Conservation (phyloP, 1,140 invertebrate genomes). For the Babylonia areolata region DNA sequence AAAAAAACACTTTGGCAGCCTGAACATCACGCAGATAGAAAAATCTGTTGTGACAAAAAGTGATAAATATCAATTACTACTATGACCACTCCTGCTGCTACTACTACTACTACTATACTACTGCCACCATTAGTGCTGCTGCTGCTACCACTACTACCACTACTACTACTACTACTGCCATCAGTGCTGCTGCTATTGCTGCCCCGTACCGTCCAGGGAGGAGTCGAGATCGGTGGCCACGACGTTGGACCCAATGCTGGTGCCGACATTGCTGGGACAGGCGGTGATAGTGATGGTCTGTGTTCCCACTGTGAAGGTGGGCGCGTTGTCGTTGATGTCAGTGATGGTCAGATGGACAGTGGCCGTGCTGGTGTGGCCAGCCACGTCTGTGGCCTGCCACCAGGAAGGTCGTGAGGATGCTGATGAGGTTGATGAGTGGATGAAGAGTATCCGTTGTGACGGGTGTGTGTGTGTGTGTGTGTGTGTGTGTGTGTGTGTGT, state of each 20-base stretch:
- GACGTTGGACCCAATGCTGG: not conserved
- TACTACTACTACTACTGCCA: not conserved
- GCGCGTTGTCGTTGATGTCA: constrained; percentile 52
- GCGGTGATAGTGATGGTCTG: not conserved
- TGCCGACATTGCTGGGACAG: not conserved
- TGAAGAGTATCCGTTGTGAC: not conserved
- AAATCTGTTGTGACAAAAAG: too few species aligned
- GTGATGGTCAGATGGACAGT: constrained; percentile 46
- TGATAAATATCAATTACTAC: not conserved
- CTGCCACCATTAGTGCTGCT: too few species aligned
- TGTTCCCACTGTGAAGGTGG: constrained; percentile 17
- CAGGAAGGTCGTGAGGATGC: not conserved
- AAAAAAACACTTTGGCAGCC: not conserved
- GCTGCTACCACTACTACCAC: too few species aligned
- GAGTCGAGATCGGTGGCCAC: not conserved
- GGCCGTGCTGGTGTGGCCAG: constrained; percentile 35
- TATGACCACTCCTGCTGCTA: not conserved
- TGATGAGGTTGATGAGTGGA: not conserved
- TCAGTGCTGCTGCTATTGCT: not conserved
- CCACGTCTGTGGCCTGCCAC: constrained; percentile 9
- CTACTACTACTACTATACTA: too few species aligned
- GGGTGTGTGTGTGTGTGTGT: too few species aligned
- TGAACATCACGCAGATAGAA: not conserved
- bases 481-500: not conserved
- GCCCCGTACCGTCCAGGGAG: not conserved